Conservation (phyloP, 2,797 vertebrate genomes). For the Tapera naevia region DNA sequence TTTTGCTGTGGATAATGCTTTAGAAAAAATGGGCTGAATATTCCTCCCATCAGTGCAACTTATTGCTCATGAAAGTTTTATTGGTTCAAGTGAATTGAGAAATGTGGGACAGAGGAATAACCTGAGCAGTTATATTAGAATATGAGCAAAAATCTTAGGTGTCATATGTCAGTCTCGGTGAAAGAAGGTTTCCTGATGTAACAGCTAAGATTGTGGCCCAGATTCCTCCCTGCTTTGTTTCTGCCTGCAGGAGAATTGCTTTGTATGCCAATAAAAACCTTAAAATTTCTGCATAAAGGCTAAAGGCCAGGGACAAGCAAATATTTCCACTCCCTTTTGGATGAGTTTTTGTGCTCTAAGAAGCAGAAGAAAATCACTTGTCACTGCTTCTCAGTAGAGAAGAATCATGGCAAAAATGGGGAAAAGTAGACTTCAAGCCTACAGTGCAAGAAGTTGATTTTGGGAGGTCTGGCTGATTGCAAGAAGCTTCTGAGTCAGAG, state of each 20-base stretch:
- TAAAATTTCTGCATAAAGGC: not conserved
- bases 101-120: not conserved
- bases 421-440: not conserved
- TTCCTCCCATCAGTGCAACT: not conserved
- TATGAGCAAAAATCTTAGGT: not conserved
- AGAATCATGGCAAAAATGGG: not conserved
- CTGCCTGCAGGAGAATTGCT: not conserved
- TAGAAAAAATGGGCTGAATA: not conserved
- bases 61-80: not conserved
- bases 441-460: not conserved
- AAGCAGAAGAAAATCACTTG: not conserved
- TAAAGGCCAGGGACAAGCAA: not conserved
- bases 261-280: not conserved
- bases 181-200: not conserved
- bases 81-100: not conserved
- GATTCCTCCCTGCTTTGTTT: not conserved
- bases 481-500: not conserved
- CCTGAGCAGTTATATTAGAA: not conserved
- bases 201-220: not conserved
- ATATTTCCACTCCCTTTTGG: not conserved
- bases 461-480: not conserved
- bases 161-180: not conserved
- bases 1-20: not conserved
- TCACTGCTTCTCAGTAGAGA: rapidly evolving
- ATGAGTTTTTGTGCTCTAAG: not conserved